Evolutionary conservation across 2,888 invertebrate genomes (phyloP), one percentile per base, ranked within the genome.

Genomic region (Scaptomyza tumidula): DNA sequence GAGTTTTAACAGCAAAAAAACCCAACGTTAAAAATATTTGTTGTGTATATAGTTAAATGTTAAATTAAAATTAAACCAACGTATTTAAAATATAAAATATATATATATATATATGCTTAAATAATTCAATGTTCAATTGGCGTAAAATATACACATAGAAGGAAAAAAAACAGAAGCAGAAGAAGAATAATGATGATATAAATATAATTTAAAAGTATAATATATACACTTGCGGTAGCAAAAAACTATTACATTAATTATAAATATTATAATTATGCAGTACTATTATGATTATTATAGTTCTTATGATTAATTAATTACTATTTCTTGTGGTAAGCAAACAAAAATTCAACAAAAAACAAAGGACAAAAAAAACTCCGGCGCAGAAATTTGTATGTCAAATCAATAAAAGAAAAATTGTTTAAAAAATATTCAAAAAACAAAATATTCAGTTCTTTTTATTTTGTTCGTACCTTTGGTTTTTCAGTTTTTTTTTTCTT

Each of bases 21-120:
- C 87, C 87, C 89, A 87, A 86, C 86, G 89, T 86, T 88, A 81
- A 89, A 71, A 78, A 82, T 86, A 86, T 87, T 81, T 86, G 89
- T 89, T 86, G 86, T 89, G 89, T 89, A 86, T 45, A 86, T 86
- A 86, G 80, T 81, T 82, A 86, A 86, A 87, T 84, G 85, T 85
- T 87, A 84, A 80, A 84, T 74, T 75, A 78, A 75, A 70, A 57
- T 57, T 69, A 60, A 70, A 65, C 45, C 50, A 71, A 59, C 65
- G 63, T 68, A 77, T 77, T 77, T 75, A 79, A 78, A 73, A 60
- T 66, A 66, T 65, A 41, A 65, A 55, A 67, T 75, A 37, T n/a
- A 37, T 37, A 37, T 2, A 65, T 14, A 14, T 9, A 14, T 14
- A 35, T 24, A 84, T 82, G 78, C 83, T 87, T 86, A 76, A 80